Percentiles rank a stretch among this genome's conserved stretches.
These are phyloP conservation scores for Agelastica alni DNA, from an alignment of 2,888 invertebrate species.

Conservation along the genomic window DNA sequence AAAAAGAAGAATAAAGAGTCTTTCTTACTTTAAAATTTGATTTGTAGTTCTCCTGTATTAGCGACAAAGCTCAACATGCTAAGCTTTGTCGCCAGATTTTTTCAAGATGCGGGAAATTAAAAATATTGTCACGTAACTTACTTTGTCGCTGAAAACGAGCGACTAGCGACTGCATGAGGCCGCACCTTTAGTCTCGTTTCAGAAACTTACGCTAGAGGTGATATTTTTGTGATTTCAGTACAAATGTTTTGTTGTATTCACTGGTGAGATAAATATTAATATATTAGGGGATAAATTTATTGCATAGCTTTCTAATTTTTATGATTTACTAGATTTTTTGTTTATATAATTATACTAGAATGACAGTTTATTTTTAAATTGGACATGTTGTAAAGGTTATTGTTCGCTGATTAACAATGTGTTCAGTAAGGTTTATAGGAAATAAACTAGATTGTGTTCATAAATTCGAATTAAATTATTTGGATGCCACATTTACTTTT, in stretches of 20 bases:
- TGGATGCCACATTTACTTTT: slow-evolving; percentile 6
- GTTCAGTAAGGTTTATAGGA: slow-evolving; percentile 11
- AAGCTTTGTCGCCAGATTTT: too few relatives aligned
- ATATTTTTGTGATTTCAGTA: slow-evolving; percentile 43
- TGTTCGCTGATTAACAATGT: slow-evolving; percentile 10
- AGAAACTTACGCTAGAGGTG: slow-evolving; percentile 31
- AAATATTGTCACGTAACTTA: too few relatives aligned
- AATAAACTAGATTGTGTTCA: slow-evolving; percentile 16
- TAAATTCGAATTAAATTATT: slow-evolving; percentile 20
- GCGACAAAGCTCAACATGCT: too few relatives aligned
- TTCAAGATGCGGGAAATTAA: too few relatives aligned
- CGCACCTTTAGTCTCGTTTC: too few relatives aligned
- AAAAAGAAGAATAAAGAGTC: too few relatives aligned
- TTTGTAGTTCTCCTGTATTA: too few relatives aligned
- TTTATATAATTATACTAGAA: slow-evolving; percentile 8
- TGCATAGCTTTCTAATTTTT: slow-evolving; percentile 6
- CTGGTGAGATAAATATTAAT: slow-evolving; percentile 17
- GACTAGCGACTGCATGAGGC: too few relatives aligned
- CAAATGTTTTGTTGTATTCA: slow-evolving; percentile 32
- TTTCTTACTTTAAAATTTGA: too few relatives aligned
- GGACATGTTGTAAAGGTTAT: slow-evolving; percentile 11
- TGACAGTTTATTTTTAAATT: slow-evolving; percentile 12
- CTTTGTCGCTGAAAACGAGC: too few relatives aligned
- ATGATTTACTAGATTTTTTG: slow-evolving; percentile 5
- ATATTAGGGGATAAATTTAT: slow-evolving; percentile 16